Evolutionary conservation across 2,797 vertebrate species (phyloP), one percentile per base, ranked within the genome.

Genomic region (Tragelaphus eurycerus): DNA sequence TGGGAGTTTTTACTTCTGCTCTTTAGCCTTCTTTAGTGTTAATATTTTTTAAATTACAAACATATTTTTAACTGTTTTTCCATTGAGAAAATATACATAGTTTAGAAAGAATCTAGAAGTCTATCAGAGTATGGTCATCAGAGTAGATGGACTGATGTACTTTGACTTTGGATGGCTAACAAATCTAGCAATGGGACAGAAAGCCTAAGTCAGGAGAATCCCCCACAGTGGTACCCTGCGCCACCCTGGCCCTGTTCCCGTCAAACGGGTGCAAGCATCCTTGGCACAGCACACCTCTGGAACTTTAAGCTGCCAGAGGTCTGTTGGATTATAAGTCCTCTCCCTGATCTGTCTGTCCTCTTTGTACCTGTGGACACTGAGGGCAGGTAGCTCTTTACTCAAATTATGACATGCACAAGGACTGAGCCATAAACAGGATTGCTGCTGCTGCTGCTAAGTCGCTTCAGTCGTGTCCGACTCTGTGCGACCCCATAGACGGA

Each of bases 401-500:
- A 81, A 71, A 95, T 97, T 92, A 97, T 83, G 86, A 62, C 31
- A 55, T 14, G 23, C 38, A 91, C 64, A 29, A 86, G 54, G 89
- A 94, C 74, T 54, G 93, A 76, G 89, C 48, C 87, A 88, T 82
- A 84, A 94, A 90, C 71, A 55, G 79, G 92, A 93, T 90, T 71
- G n/a, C n/a, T n/a, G n/a, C n/a, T n/a, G n/a, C n/a, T n/a, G n/a
- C n/a, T n/a, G n/a, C n/a, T n/a, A n/a, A n/a, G n/a, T n/a, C n/a
- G n/a, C n/a, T n/a, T n/a, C n/a, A n/a, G n/a, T n/a, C n/a, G n/a
- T n/a, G n/a, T n/a, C n/a, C n/a, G n/a, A n/a, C n/a, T n/a, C n/a
- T n/a, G n/a, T n/a, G n/a, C n/a, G n/a, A n/a, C n/a, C n/a, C n/a
- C n/a, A n/a, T n/a, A n/a, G n/a, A n/a, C n/a, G n/a, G n/a, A n/a